Conservation (phyloP, 2,113 vertebrate species). For the Lontra canadensis region DNA sequence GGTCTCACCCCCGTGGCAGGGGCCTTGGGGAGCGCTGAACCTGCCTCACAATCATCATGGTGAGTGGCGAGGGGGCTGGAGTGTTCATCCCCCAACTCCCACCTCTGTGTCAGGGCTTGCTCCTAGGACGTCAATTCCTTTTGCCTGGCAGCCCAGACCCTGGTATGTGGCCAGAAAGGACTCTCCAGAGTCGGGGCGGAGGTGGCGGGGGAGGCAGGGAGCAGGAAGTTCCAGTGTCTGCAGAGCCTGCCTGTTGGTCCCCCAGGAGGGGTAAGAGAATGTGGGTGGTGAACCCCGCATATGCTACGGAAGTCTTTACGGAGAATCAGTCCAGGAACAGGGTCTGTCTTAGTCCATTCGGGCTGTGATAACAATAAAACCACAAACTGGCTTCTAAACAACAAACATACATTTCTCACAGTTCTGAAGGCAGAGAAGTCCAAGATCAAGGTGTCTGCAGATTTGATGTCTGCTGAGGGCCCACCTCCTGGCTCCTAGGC, state of each 20-base stretch:
- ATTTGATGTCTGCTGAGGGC: neutral
- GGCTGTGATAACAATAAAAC: neutral
- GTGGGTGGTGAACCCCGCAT: neutral
- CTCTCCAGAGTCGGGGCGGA: neutral
- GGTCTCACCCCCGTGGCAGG: accelerated
- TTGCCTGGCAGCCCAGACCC: neutral
- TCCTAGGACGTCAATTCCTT: neutral
- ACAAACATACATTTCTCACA: neutral
- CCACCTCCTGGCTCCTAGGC: neutral
- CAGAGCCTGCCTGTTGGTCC: neutral
- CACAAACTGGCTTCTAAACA: neutral
- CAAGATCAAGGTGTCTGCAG: neutral
- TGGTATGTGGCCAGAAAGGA: neutral
- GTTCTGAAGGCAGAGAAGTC: neutral
- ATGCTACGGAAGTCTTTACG: neutral
- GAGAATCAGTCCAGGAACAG: neutral
- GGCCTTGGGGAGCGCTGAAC: neutral
- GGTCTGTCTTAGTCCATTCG: neutral
- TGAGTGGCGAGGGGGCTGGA: neutral
- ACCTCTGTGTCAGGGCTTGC: neutral
- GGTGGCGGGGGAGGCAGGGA: accelerated
- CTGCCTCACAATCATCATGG: neutral
- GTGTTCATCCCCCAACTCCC: neutral
- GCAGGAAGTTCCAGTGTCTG: neutral
- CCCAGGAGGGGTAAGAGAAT: neutral